Base-by-base conservation (phyloP, 2,797 vertebrate species). In the Oreochromis mossambicus region DNA sequence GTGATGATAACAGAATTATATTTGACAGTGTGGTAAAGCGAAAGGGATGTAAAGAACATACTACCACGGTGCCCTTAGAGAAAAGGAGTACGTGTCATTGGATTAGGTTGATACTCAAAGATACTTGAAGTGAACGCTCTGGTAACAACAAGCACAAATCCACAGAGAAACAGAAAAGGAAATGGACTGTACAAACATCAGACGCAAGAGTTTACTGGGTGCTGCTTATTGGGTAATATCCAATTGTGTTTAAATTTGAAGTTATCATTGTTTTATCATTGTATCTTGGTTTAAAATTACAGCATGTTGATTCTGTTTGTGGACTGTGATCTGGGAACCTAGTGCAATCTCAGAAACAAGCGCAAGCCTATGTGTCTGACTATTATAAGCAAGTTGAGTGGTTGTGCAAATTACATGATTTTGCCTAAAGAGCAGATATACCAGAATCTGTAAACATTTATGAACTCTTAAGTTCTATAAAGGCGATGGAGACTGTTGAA, bases 401-500 rank as follows among this genome's bases (percentile, higher is more conserved):
- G 38, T 43, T 24, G 9, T 41, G n/a, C 36, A 68, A 68, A 68
- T 68, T 68, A 41, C 36, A 24, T 0, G 0, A 48, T 10, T 48
- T 73, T 48, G 6, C 24, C 24, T 19, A n/a, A 32, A 48, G 43
- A n/a, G 15, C 6, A 19, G 43, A 26, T 29, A 46, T 46, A 26
- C 41, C 15, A 73, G 68, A 73, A 46, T 48, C 68, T 48, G 68
- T 32, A 17, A 11, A 48, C 10, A 29, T 46, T 13, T 70, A 26
- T 32, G 43, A 50, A 50, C 43, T 32, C 15, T 48, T 80, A 56
- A 75, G 14, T 24, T 66, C 50, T 29, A 13, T 50, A 29, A 76
- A 55, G 36, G 63, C 76, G 81, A 82, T 82, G 38, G 34, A 83
- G 55, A 70, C 38, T 58, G 66, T 81, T 86, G 90, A 80, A 76